Conservation (phyloP, 2,797 vertebrate genomes). For the Enoplosus armatus region DNA sequence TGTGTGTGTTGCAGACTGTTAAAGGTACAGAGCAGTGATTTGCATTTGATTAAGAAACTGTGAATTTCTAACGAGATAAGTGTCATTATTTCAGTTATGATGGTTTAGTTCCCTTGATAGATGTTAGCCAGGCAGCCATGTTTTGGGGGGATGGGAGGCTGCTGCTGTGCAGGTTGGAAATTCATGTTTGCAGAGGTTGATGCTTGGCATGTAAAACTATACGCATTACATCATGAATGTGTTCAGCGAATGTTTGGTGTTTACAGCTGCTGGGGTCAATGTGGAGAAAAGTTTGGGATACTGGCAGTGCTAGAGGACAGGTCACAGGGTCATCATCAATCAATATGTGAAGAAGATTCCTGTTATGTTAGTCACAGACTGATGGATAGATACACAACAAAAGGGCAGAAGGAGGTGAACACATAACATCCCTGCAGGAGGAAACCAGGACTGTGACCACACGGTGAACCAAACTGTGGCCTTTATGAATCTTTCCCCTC, state of each 20-base stretch:
- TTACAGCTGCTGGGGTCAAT: neutral
- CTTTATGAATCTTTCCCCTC: neutral
- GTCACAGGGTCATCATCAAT: neutral
- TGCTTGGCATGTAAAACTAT: neutral
- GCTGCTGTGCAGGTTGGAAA: neutral
- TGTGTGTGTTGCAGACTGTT: neutral
- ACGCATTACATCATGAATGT: neutral
- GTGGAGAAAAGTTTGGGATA: neutral
- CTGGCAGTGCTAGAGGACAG: no score
- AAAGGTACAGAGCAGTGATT: neutral
- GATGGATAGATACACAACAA: neutral
- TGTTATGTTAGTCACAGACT: neutral
- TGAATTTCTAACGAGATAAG: neutral
- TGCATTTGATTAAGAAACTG: neutral
- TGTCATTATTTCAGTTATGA: neutral
- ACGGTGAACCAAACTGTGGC: neutral
- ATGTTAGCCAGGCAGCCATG: neutral
- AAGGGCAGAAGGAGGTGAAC: neutral
- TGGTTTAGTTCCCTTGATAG: neutral
- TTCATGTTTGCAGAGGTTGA: neutral
- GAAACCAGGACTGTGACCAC: neutral
- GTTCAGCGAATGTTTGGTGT: neutral
- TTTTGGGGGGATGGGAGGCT: neutral
- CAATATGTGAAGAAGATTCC: neutral
- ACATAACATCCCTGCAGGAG: fast-evolving